A percentile compares a stretch with the other conserved stretches of the same genome.
Conservation (phyloP, 2,888 invertebrate genomes). For the Agrotis ipsilon region DNA sequence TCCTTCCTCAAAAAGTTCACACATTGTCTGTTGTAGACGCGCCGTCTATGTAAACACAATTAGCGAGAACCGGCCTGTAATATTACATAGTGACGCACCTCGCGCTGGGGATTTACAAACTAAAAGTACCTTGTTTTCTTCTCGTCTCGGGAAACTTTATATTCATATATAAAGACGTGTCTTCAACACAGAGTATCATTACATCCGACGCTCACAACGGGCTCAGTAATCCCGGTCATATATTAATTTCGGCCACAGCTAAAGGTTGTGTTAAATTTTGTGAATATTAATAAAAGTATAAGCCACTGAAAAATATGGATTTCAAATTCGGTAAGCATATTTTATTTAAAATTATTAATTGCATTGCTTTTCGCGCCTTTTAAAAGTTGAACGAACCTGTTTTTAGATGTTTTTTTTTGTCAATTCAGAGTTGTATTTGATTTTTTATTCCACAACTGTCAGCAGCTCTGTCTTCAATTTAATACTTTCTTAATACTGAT, state of each 20-base stretch:
- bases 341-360: background rate
- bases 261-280: constrained; percentile 4
- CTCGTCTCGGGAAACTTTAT: constrained; percentile 48
- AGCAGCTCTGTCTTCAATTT: background rate
- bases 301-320: constrained; percentile 46
- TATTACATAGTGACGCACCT: constrained; percentile 47
- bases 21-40: constrained; percentile 18
- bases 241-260: background rate
- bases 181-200: constrained; percentile 37
- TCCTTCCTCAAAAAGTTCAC: constrained; percentile 25
- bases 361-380: background rate
- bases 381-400: background rate
- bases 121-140: constrained; percentile 42
- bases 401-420: constrained; percentile 4
- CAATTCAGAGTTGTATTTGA: background rate
- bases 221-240: constrained; percentile 20
- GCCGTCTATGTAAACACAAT: constrained; percentile 42
- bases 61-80: constrained; percentile 24
- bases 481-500: too few species aligned
- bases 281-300: constrained; percentile 17
- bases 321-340: constrained; percentile 58
- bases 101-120: constrained; percentile 58
- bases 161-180: constrained; percentile 54
- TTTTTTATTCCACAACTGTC: background rate
- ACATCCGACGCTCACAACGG: constrained; percentile 38